Percentiles rank a stretch among this genome's conserved stretches.
phyloP scores from a whole-genome alignment of 2,113 vertebrate species.

The Epinephelus cyanopodus region DNA sequence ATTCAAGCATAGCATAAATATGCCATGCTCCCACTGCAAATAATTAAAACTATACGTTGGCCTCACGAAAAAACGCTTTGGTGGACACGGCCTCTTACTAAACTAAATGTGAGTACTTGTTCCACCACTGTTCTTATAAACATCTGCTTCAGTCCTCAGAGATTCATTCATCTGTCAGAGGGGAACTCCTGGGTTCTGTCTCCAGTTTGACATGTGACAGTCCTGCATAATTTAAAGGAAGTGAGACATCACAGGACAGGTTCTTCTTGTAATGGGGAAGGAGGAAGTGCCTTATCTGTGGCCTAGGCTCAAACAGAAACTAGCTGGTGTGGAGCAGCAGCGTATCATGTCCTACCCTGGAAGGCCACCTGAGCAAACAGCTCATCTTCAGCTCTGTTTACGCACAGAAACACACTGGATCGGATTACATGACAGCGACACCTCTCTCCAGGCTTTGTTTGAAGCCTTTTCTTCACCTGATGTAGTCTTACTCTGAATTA shows the following conservation, averaged over 20 bases:
- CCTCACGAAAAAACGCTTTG: too few relatives aligned
- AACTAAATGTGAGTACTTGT: neutral
- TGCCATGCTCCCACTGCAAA: too few relatives aligned
- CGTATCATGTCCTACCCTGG: neutral
- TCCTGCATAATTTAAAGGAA: slow-evolving; percentile 49
- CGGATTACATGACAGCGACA: slow-evolving; percentile 25
- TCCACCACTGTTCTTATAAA: neutral
- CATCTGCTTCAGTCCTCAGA: neutral
- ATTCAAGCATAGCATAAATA: too few relatives aligned
- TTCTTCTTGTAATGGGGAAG: slow-evolving; percentile 14
- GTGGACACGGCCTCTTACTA: neutral
- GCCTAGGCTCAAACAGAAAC: neutral
- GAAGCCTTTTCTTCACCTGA: slow-evolving; percentile 9
- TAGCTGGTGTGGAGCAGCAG: neutral
- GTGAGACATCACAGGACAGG: slow-evolving; percentile 28
- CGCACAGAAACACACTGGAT: slow-evolving; percentile 36
- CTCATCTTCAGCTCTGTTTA: slow-evolving; percentile 38
- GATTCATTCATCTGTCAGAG: slow-evolving; percentile 2
- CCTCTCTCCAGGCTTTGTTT: slow-evolving; percentile 14
- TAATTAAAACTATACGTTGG: too few relatives aligned
- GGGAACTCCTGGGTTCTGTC: slow-evolving; percentile 23
- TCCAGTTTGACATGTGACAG: slow-evolving; percentile 45
- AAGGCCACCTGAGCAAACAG: slow-evolving; percentile 28
- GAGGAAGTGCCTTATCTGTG: slow-evolving; percentile 51
- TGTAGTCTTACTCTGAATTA: slow-evolving; percentile 32